Percentiles rank a stretch among this genome's conserved stretches.
Conservation (phyloP, 92 coral and sea anemone species). For the Montipora capitata region DNA sequence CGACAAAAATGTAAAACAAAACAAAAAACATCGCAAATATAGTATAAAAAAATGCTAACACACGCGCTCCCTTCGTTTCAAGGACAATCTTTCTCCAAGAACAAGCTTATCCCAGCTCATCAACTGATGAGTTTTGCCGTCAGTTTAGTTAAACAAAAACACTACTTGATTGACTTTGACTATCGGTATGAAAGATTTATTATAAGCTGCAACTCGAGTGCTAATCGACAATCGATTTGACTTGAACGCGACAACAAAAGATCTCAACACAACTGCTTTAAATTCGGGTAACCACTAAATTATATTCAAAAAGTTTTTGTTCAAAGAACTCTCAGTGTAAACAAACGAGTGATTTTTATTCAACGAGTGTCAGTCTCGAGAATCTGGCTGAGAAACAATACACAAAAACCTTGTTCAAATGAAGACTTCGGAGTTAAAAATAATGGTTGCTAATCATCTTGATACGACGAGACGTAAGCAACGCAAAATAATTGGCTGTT, state of each 20-base stretch:
- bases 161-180: background rate
- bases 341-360: constrained; percentile 41
- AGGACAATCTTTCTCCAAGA: background rate
- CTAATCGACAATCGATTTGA: background rate
- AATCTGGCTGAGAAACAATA: constrained; percentile 1
- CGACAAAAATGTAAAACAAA: background rate
- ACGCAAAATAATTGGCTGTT: background rate
- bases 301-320: background rate
- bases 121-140: background rate
- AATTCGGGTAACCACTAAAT: background rate
- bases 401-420: background rate
- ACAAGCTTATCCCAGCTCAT: background rate
- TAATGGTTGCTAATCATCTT: background rate
- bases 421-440: background rate
- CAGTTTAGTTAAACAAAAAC: constrained; percentile 6
- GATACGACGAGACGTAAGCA: background rate
- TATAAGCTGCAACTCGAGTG: background rate
- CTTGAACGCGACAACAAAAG: background rate
- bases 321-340: constrained; percentile 9
- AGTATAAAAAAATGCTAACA: background rate
- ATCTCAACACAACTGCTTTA: background rate
- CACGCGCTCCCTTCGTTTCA: background rate
- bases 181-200: background rate
- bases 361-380: constrained; percentile 46
- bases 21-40: background rate